A percentile compares a stretch with the other conserved stretches of the same genome.
Evolutionary conservation across 2,797 vertebrate genomes (phyloP).

Genomic region (Ceyx erithaca): DNA sequence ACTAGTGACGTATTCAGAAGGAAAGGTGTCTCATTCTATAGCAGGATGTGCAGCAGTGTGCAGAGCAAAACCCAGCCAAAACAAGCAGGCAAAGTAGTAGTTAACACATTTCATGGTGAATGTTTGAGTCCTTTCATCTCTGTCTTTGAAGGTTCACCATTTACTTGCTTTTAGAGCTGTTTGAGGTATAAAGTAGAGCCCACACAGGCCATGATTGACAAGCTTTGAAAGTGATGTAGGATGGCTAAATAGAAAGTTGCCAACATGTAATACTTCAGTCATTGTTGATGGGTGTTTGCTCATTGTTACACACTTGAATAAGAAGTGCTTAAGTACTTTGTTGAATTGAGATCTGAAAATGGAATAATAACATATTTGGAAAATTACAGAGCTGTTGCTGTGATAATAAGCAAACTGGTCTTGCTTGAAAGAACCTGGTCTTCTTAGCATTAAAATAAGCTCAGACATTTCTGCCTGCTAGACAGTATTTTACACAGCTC

Average conservation of each 20-base stretch:
- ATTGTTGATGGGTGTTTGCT: constrained; percentile 12
- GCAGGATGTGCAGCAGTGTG: background rate
- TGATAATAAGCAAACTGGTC: constrained; percentile 34
- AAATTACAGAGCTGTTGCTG: background rate
- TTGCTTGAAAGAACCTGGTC: background rate
- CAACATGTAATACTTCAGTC: background rate
- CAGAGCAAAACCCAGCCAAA: background rate
- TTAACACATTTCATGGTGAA: background rate
- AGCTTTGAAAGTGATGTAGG: background rate
- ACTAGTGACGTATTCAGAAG: background rate
- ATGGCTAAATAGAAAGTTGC: constrained; percentile 7
- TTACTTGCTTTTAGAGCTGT: background rate
- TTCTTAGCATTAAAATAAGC: background rate
- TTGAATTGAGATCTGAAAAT: background rate
- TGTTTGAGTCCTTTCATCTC: constrained; percentile 36
- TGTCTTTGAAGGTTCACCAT: constrained; percentile 36
- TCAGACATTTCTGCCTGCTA: background rate
- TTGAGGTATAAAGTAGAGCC: background rate
- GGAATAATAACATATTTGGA: background rate
- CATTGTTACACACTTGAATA: background rate
- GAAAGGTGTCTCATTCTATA: background rate
- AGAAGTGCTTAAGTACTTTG: constrained; percentile 3
- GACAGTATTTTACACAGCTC: background rate
- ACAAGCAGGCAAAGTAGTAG: background rate
- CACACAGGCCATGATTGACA: background rate